Percentiles rank a stretch among this genome's conserved stretches.
Conservation (phyloP, 2,113 vertebrate species). For the Micronycteris hirsuta region DNA sequence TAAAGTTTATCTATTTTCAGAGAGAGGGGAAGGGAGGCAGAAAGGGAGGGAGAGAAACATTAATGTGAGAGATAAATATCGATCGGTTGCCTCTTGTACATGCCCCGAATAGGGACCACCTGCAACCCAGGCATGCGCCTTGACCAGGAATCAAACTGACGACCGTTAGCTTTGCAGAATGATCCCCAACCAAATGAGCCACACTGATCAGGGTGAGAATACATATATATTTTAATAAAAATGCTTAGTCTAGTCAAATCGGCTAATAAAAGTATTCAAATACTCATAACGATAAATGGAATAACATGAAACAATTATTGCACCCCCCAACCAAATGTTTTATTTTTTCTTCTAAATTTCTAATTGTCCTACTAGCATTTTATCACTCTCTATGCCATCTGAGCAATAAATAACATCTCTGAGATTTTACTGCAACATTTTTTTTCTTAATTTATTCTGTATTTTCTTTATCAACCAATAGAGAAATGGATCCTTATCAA, state of each 20-base stretch:
- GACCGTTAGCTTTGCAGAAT: no score
- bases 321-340: background rate
- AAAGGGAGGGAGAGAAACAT: no score
- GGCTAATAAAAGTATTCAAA: background rate
- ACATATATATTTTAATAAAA: background rate
- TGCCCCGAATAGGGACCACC: no score
- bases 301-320: background rate
- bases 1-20: no score
- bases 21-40: no score
- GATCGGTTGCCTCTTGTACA: no score
- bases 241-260: background rate
- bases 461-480: background rate
- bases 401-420: background rate
- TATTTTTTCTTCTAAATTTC: background rate
- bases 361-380: background rate
- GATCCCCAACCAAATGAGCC: no score
- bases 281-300: background rate
- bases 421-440: background rate
- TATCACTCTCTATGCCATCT: background rate
- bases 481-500: background rate
- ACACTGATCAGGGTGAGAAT: no score
- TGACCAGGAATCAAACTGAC: no score
- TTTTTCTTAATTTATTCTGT: background rate
- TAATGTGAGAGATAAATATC: no score
- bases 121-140: no score